A percentile compares a stretch with the other conserved stretches of the same genome.
Evolutionary conservation across 2,888 invertebrate species (phyloP).

Genomic region (Euclidia mi): DNA sequence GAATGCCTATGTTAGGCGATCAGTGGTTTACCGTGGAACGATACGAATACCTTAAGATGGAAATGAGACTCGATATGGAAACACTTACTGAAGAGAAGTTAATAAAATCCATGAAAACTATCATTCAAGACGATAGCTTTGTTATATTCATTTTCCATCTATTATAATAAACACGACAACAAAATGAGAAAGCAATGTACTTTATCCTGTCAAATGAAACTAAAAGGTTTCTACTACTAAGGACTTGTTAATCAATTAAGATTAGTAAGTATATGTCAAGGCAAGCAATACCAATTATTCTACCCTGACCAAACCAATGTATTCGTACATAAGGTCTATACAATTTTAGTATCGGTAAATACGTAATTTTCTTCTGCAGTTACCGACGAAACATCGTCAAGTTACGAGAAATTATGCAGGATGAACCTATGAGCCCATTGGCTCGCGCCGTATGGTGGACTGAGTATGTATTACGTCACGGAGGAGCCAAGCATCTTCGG

Average conservation of each 20-base stretch:
- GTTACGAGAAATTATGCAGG: conserved; percentile 19
- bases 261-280: no score
- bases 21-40: conserved; percentile 71
- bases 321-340: no score
- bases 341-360: no score
- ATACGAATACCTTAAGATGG: conserved; percentile 37
- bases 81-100: conserved; percentile 14
- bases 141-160: no score
- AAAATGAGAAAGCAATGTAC: no score
- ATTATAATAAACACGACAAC: no score
- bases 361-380: not conserved
- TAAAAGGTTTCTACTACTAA: no score
- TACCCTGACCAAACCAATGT: no score
- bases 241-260: no score
- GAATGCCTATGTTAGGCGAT: conserved; percentile 75
- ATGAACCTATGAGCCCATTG: conserved; percentile 23
- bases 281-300: no score
- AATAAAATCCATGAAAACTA: conserved; percentile 9
- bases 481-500: conserved; percentile 75
- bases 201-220: no score
- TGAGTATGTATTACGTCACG: conserved; percentile 78
- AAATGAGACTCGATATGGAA: conserved; percentile 21
- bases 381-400: conserved; percentile 19
- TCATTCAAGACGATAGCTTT: conserved; percentile 16
- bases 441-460: conserved; percentile 63